phyloP scores from a whole-genome alignment of 1,140 invertebrate species.

The Spodoptera litura region DNA sequence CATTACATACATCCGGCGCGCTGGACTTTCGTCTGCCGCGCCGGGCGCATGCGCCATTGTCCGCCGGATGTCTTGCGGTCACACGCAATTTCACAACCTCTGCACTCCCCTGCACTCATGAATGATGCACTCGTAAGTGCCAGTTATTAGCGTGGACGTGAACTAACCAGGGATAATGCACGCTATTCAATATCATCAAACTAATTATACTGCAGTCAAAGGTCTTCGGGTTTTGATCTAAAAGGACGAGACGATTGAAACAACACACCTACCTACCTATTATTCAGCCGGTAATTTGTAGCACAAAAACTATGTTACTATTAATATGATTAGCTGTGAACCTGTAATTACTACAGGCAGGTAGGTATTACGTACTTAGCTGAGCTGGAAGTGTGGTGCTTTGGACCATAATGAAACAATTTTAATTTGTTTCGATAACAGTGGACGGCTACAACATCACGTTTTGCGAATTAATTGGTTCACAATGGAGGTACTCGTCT shows the following conservation, averaged over 20 bases:
- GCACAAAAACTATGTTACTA: slow-evolving; percentile 40
- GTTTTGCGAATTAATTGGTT: slow-evolving; percentile 61
- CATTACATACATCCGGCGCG: slow-evolving; percentile 81
- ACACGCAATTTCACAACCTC: slow-evolving; percentile 83
- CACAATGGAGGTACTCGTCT: slow-evolving; percentile 56
- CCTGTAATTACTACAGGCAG: slow-evolving; percentile 35
- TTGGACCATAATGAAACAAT: slow-evolving; percentile 26
- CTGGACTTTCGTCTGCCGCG: slow-evolving; percentile 68
- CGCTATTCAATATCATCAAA: slow-evolving; percentile 3
- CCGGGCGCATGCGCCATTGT: slow-evolving; percentile 73
- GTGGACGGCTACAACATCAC: slow-evolving; percentile 57
- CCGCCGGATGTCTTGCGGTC: slow-evolving; percentile 85
- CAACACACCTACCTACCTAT: slow-evolving; percentile 27
- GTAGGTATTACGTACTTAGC: slow-evolving; percentile 9
- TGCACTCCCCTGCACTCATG: slow-evolving; percentile 61
- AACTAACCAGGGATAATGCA: slow-evolving; percentile 25
- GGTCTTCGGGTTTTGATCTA: slow-evolving; percentile 35
- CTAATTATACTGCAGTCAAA: slow-evolving; percentile 4
- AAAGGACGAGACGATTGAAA: slow-evolving; percentile 35
- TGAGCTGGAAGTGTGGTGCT: not conserved
- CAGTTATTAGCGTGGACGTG: slow-evolving; percentile 29
- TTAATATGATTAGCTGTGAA: slow-evolving; percentile 42
- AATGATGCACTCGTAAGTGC: slow-evolving; percentile 51
- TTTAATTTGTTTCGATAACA: slow-evolving; percentile 45
- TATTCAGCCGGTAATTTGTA: slow-evolving; percentile 33